These are phyloP conservation scores for Marcusenius ussheri DNA, from an alignment of 2,113 vertebrate genomes.

Conservation along the genomic window DNA sequence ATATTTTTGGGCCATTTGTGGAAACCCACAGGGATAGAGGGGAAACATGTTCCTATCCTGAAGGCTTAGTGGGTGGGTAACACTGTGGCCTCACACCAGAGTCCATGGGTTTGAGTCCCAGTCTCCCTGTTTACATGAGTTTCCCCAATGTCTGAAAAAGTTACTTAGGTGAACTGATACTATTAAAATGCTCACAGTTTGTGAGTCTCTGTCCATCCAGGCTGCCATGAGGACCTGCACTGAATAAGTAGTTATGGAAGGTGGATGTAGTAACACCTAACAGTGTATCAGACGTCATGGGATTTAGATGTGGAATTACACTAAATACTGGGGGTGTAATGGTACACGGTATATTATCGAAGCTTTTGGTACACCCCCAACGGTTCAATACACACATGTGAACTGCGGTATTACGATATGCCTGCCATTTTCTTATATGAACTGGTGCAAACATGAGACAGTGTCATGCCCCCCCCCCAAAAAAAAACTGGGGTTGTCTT, in stretches of 20 bases:
- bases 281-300: background rate
- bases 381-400: no score
- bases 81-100: background rate
- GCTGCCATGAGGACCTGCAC: background rate
- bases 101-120: background rate
- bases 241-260: background rate
- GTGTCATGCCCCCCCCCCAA: no score
- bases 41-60: background rate
- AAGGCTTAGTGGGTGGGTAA: background rate
- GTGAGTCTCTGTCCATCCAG: no score
- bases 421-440: no score
- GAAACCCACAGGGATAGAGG: background rate
- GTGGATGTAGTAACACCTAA: background rate
- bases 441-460: no score
- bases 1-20: background rate
- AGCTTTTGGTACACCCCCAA: no score
- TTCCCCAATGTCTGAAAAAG: background rate
- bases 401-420: no score
- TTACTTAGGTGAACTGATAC: no score
- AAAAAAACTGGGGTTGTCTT: no score
- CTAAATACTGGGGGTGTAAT: background rate
- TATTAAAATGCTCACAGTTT: no score
- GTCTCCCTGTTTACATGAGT: background rate
- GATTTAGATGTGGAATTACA: background rate
- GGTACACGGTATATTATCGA: no score